Percentiles rank a stretch among this genome's conserved stretches.
Conservation (phyloP, 2,888 invertebrate genomes). For the Agrochola lota region DNA sequence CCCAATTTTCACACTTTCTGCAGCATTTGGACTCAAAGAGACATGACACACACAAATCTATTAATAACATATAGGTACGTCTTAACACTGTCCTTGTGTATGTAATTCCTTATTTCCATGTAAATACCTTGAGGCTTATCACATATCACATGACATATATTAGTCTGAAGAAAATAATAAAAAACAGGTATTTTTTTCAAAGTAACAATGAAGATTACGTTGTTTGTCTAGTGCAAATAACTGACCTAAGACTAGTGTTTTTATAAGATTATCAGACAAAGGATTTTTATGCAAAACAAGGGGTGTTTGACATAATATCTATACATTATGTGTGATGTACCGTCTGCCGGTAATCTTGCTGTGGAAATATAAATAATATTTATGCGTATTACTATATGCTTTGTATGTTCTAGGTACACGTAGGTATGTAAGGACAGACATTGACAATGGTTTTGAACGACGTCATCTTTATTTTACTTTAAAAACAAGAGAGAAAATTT, state of each 20-base stretch:
- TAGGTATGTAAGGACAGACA: background rate
- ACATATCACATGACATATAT: slow-evolving; percentile 66
- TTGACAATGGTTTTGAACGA: slow-evolving; percentile 1
- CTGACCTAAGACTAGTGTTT: slow-evolving; percentile 66
- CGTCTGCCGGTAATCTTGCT: slow-evolving; percentile 28
- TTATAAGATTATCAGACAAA: slow-evolving; percentile 57
- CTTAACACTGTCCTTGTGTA: slow-evolving; percentile 59
- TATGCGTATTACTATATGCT: background rate
- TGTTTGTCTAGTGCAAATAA: slow-evolving; percentile 42
- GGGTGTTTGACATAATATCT: slow-evolving; percentile 50
- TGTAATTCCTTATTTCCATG: slow-evolving; percentile 66
- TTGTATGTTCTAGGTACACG: background rate
- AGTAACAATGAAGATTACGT: slow-evolving; percentile 18
- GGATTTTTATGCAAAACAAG: slow-evolving; percentile 56
- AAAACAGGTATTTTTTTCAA: slow-evolving; percentile 47
- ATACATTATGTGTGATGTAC: slow-evolving; percentile 16
- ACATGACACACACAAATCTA: slow-evolving; percentile 34
- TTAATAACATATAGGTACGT: slow-evolving; percentile 38
- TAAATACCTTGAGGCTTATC: slow-evolving; percentile 66
- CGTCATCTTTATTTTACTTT: slow-evolving; percentile 17
- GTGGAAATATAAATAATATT: slow-evolving; percentile 28
- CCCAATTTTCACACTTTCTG: slow-evolving; percentile 7
- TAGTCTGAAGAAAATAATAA: slow-evolving; percentile 58
- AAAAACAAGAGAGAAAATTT: background rate
- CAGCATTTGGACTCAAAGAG: slow-evolving; percentile 17